Evolutionary conservation across 2,113 vertebrate species (phyloP).

Genomic region (Sclerurus mexicanus): DNA sequence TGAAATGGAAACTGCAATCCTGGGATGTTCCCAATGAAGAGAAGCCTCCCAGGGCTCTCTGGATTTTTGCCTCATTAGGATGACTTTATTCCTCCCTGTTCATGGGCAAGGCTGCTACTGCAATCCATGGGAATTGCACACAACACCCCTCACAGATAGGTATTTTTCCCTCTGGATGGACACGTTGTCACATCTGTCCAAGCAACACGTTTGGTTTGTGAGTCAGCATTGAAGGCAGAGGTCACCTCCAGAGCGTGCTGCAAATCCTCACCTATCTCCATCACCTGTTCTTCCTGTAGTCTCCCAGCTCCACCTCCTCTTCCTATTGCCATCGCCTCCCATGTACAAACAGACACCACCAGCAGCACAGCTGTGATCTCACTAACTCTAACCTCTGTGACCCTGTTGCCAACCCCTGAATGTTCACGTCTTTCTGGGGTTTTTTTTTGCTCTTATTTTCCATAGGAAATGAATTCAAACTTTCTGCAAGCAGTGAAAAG

Average conservation of each 20-base stretch:
- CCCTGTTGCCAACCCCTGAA: accelerated
- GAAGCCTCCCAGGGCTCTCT: neutral
- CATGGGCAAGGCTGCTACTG: constrained; percentile 31
- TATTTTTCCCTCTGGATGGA: neutral
- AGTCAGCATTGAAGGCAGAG: constrained; percentile 13
- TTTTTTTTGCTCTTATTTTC: neutral
- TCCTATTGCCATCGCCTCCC: neutral
- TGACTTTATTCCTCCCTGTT: neutral
- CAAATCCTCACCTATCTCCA: neutral
- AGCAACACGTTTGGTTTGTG: neutral
- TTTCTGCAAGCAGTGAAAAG: neutral
- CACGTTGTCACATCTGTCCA: neutral
- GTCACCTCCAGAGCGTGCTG: neutral
- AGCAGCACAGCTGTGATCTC: neutral
- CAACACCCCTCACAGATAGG: constrained; percentile 41
- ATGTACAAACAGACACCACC: neutral
- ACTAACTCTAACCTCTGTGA: neutral
- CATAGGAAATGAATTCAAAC: neutral
- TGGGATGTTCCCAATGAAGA: neutral
- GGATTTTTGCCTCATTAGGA: neutral
- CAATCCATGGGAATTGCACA: constrained; percentile 10
- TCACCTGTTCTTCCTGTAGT: neutral
- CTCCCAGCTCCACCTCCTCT: neutral
- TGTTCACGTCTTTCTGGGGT: neutral
- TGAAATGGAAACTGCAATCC: neutral